Evolutionary conservation across 2,113 vertebrate genomes (phyloP).

Genomic region (Plestiodon gilberti): DNA sequence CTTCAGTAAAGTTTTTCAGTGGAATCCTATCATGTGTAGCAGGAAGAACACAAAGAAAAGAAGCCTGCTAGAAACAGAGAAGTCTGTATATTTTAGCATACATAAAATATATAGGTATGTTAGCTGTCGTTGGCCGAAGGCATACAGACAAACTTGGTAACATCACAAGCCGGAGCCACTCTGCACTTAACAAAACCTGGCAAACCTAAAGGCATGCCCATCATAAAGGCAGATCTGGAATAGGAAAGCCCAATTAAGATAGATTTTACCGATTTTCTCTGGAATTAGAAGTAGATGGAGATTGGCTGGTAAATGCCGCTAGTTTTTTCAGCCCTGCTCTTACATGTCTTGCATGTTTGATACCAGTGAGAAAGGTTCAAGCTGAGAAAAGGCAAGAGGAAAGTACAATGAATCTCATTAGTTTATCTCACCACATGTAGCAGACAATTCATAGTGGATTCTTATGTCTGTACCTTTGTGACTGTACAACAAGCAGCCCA

Average conservation of each 20-base stretch:
- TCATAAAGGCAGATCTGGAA: neutral
- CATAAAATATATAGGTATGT: neutral
- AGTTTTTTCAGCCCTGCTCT: neutral
- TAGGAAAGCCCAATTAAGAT: neutral
- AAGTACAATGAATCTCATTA: neutral
- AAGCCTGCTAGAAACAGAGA: neutral
- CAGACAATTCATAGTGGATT: neutral
- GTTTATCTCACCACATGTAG: neutral
- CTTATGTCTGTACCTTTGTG: slow-evolving; percentile 80
- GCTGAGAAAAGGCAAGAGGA: neutral
- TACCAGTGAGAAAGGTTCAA: neutral
- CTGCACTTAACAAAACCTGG: neutral
- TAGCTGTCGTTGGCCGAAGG: neutral
- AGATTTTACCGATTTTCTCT: neutral
- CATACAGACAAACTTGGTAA: neutral
- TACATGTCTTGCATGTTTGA: neutral
- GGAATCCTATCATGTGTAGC: neutral
- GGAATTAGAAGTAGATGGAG: neutral
- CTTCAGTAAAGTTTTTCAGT: neutral
- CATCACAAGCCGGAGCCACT: neutral
- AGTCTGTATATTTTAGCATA: neutral
- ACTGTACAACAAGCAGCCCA: slow-evolving; percentile 90
- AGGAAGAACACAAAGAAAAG: neutral
- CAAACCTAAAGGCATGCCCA: neutral
- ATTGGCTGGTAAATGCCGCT: neutral